These are phyloP conservation scores for Perizoma affinitatum DNA, from an alignment of 2,888 invertebrate species.

Conservation along the genomic window DNA sequence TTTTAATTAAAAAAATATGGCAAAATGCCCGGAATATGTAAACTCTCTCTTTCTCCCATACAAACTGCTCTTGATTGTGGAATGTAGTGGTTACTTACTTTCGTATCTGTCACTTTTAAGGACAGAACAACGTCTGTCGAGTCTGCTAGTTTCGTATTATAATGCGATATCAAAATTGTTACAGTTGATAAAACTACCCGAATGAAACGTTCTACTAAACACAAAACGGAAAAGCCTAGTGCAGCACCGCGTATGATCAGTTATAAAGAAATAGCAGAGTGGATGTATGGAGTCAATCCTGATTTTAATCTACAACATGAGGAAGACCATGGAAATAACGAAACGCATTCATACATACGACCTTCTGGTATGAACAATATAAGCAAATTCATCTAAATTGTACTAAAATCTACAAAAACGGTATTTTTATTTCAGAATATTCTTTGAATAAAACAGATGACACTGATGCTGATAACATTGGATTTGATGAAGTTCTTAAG, in stretches of 20 bases:
- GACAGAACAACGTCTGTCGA: too few relatives aligned
- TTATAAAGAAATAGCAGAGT: slow-evolving; percentile 45
- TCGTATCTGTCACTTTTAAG: too few relatives aligned
- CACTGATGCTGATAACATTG: slow-evolving; percentile 41
- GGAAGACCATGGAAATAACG: background rate
- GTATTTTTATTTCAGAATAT: slow-evolving; percentile 10
- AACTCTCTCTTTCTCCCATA: too few relatives aligned
- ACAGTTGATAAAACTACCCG: slow-evolving; percentile 36
- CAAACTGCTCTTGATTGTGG: too few relatives aligned
- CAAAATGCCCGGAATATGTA: too few relatives aligned
- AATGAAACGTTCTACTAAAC: slow-evolving; percentile 42
- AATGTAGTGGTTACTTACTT: too few relatives aligned
- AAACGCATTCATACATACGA: background rate
- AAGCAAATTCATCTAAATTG: background rate
- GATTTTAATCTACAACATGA: background rate
- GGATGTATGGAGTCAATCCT: slow-evolving; percentile 46
- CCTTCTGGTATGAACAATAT: background rate
- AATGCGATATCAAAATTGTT: background rate
- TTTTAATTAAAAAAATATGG: too few relatives aligned
- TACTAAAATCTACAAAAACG: background rate
- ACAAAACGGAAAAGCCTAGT: slow-evolving; percentile 3
- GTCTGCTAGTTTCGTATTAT: too few relatives aligned
- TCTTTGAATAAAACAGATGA: slow-evolving; percentile 1
- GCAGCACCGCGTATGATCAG: slow-evolving; percentile 26
- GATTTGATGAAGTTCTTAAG: slow-evolving; percentile 56